Evolutionary conservation across 2,113 vertebrate species (phyloP).

Genomic region (Epinephelus fuscoguttatus): DNA sequence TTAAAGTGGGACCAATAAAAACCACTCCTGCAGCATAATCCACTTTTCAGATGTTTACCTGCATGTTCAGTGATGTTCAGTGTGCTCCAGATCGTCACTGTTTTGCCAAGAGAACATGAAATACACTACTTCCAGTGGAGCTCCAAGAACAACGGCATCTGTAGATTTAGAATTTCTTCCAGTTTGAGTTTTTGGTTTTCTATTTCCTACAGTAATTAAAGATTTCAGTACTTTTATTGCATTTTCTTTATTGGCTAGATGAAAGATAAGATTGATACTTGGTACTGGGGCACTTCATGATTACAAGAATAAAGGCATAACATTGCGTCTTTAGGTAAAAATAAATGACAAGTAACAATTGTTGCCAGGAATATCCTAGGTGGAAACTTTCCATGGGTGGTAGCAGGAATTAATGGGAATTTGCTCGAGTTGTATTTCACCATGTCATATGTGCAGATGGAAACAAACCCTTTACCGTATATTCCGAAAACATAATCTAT

Average conservation of each 20-base stretch:
- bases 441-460: no score
- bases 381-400: no score
- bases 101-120: neutral
- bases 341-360: neutral
- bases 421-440: no score
- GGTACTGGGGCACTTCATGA: neutral
- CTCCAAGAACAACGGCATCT: neutral
- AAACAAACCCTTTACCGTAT: no score
- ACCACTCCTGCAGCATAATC: neutral
- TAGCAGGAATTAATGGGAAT: no score
- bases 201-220: neutral
- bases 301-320: no score
- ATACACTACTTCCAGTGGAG: neutral
- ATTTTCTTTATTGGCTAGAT: neutral
- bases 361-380: no score
- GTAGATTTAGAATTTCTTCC: neutral
- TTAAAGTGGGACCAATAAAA: conserved; percentile 3
- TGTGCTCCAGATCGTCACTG: neutral
- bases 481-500: no score
- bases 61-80: neutral
- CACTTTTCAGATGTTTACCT: neutral
- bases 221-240: neutral
- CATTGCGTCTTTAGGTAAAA: no score
- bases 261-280: neutral
- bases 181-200: neutral